Conservation (phyloP, 2,797 vertebrate genomes). For the Sebastes oblongus region DNA sequence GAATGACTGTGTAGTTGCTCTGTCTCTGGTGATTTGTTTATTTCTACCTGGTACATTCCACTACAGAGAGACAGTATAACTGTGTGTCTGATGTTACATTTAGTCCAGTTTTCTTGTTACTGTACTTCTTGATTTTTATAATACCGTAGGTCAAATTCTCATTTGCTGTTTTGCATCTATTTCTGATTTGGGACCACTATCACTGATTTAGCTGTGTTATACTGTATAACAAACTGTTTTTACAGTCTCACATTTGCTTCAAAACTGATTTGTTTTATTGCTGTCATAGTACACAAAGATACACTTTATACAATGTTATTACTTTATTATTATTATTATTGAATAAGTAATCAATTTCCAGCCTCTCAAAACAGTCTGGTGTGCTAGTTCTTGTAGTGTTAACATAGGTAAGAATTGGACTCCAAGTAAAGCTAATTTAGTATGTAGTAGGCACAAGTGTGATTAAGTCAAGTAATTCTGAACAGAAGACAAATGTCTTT, state of each 20-base stretch:
- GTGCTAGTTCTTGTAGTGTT: background rate
- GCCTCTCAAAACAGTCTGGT: background rate
- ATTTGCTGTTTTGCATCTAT: background rate
- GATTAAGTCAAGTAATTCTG: conserved; percentile 13
- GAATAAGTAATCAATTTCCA: background rate
- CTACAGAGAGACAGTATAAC: background rate
- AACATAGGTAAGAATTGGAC: background rate
- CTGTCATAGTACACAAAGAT: background rate
- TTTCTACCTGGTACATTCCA: background rate
- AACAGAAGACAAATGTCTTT: background rate
- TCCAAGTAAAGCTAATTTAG: background rate
- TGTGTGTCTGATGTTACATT: background rate
- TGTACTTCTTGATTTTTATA: background rate
- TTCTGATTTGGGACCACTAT: background rate
- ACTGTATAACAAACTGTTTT: background rate
- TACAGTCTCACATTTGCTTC: background rate
- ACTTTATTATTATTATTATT: background rate
- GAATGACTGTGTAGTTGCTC: no score
- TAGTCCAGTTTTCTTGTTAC: background rate
- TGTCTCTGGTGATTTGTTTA: background rate
- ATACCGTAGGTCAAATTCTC: background rate
- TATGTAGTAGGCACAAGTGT: conserved; percentile 45
- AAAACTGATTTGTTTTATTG: conserved; percentile 8
- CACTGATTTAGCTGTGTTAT: background rate
- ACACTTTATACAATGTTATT: conserved; percentile 2